Evolutionary conservation across 2,888 invertebrate genomes (phyloP).

Genomic region (Smittia aterrima): DNA sequence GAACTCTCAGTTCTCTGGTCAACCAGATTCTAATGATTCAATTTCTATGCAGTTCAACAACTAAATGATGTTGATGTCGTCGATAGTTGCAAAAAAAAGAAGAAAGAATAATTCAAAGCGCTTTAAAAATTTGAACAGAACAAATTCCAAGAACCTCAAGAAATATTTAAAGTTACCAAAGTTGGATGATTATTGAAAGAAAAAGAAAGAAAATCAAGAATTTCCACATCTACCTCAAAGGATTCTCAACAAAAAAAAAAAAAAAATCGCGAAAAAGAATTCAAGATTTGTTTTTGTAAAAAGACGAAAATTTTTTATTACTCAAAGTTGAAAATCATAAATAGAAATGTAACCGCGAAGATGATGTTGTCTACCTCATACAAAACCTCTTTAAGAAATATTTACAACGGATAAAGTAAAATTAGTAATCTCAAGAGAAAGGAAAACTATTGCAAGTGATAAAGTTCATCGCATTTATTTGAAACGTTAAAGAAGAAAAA

Average conservation of each 20-base stretch:
- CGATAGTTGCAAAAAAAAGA: background rate
- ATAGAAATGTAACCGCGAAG: too few relatives aligned
- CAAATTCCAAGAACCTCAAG: background rate
- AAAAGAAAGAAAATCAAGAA: background rate
- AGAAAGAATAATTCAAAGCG: background rate
- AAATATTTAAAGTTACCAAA: slow-evolving; percentile 35
- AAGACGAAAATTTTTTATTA: background rate
- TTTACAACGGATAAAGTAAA: background rate
- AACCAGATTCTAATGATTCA: slow-evolving; percentile 25
- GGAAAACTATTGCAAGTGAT: too few relatives aligned
- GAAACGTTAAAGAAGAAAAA: background rate
- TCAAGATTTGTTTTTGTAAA: background rate
- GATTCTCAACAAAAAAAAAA: background rate
- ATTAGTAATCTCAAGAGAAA: too few relatives aligned
- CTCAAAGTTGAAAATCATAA: too few relatives aligned
- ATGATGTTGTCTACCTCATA: background rate
- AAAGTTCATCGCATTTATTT: background rate
- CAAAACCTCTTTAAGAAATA: background rate
- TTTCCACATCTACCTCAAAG: background rate
- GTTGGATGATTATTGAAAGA: slow-evolving; percentile 5
- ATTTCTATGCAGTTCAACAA: background rate
- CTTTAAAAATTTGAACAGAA: background rate
- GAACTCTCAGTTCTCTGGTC: background rate
- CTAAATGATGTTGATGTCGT: background rate
- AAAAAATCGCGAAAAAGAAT: background rate